Percentiles rank a stretch among this genome's conserved stretches.
Conservation (phyloP, 2,888 invertebrate species). For the Acleris sparsana region DNA sequence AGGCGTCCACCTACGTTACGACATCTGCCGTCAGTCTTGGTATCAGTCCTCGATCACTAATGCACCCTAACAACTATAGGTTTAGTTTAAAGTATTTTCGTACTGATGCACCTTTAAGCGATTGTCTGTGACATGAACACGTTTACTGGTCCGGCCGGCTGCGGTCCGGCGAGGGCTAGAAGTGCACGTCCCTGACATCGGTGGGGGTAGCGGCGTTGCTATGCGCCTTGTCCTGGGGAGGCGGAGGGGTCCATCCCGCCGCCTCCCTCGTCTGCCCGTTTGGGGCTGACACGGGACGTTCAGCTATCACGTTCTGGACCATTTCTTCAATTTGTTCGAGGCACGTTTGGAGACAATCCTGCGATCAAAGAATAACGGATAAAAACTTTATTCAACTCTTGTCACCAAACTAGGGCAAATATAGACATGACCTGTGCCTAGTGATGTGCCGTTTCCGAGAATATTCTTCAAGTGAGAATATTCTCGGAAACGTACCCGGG, state of each 20-base stretch:
- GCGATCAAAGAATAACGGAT: slow-evolving; percentile 52
- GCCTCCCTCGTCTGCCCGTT: slow-evolving; percentile 74
- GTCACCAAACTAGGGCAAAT: not conserved
- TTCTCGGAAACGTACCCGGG: too few relatives aligned
- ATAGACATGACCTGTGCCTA: too few relatives aligned
- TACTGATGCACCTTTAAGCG: slow-evolving; percentile 64
- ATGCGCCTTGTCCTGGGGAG: slow-evolving; percentile 84
- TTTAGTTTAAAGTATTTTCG: slow-evolving; percentile 80
- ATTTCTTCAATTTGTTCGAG: slow-evolving; percentile 91
- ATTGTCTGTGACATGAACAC: slow-evolving; percentile 36
- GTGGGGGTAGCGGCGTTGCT: slow-evolving; percentile 92
- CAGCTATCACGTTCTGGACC: slow-evolving; percentile 85
- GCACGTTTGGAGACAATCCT: slow-evolving; percentile 92
- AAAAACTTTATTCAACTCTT: not conserved
- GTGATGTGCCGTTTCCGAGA: too few relatives aligned
- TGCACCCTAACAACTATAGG: slow-evolving; percentile 62
- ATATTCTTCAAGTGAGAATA: too few relatives aligned
- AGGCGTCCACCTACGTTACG: slow-evolving; percentile 65
- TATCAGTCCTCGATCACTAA: slow-evolving; percentile 79
- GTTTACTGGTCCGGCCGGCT: slow-evolving; percentile 41
- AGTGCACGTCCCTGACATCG: slow-evolving; percentile 93
- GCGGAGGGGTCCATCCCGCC: slow-evolving; percentile 74
- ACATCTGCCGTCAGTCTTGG: slow-evolving; percentile 80
- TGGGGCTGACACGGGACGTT: slow-evolving; percentile 68
- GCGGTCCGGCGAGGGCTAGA: slow-evolving; percentile 72